A percentile compares a stretch with the other conserved stretches of the same genome.
Evolutionary conservation across 2,888 invertebrate species (phyloP).

Genomic region (Nemoura dubitans): DNA sequence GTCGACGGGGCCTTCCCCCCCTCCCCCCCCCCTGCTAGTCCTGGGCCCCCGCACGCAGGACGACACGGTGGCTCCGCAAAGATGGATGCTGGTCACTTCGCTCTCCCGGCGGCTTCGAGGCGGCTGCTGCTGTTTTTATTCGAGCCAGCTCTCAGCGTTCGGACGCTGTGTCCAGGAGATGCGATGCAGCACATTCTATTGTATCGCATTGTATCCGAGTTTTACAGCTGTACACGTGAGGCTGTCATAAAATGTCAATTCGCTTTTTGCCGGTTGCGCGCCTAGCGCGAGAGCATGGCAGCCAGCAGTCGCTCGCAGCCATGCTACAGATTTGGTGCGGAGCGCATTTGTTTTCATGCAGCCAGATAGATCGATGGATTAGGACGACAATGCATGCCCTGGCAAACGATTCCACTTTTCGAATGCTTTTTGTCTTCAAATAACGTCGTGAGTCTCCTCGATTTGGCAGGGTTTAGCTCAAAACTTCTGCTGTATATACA

Average conservation of each 20-base stretch:
- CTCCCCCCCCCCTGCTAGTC: neutral
- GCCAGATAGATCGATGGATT: neutral
- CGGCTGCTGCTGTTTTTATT: constrained; percentile 17
- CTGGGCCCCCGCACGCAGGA: neutral
- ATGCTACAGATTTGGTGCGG: neutral
- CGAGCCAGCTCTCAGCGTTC: neutral
- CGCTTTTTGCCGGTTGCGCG: constrained; percentile 9
- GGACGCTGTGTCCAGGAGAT: neutral
- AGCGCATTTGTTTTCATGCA: neutral
- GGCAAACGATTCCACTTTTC: neutral
- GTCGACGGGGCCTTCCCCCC: constrained; percentile 13
- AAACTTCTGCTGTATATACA: neutral
- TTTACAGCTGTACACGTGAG: constrained; percentile 14
- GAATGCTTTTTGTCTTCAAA: neutral
- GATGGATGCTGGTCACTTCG: constrained; percentile 39
- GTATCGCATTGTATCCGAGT: constrained; percentile 2
- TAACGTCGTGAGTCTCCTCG: neutral
- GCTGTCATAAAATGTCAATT: constrained; percentile 38
- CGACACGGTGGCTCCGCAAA: neutral
- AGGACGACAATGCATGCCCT: neutral
- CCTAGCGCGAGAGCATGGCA: neutral
- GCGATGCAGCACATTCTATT: constrained; percentile 13
- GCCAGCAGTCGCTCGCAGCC: neutral
- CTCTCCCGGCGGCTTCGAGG: neutral
- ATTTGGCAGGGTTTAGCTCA: neutral